A percentile compares a stretch with the other conserved stretches of the same genome.
phyloP scores from a whole-genome alignment of 1,140 invertebrate genomes.

The Nautilus pompilius region DNA sequence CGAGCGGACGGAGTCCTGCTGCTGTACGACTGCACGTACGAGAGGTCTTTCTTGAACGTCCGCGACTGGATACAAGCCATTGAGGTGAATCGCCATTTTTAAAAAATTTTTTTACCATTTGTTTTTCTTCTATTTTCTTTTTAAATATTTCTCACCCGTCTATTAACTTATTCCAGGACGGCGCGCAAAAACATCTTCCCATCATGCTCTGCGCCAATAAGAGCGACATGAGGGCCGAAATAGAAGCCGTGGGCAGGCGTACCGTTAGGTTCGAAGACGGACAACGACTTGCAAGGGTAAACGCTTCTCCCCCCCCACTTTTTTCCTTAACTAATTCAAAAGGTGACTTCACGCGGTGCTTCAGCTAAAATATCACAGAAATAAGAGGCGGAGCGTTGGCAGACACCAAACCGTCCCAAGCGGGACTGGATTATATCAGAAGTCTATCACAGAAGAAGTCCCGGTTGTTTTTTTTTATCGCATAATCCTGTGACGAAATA shows the following conservation, averaged over 20 bases:
- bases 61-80: slow-evolving; percentile 52
- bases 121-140: slow-evolving; percentile 4
- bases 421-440: no score
- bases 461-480: no score
- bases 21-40: slow-evolving; percentile 52
- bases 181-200: slow-evolving; percentile 52
- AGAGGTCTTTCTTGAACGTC: slow-evolving; percentile 51
- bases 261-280: slow-evolving; percentile 46
- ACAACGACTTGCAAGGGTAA: slow-evolving; percentile 44
- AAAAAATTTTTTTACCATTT: background rate
- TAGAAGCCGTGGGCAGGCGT: slow-evolving; percentile 33
- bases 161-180: slow-evolving; percentile 30
- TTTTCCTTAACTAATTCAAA: no score
- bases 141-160: slow-evolving; percentile 12
- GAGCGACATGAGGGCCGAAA: slow-evolving; percentile 56
- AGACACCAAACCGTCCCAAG: no score
- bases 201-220: slow-evolving; percentile 64
- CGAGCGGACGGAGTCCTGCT: slow-evolving; percentile 52
- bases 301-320: no score
- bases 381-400: no score
- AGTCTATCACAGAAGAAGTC: no score
- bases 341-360: no score
- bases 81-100: slow-evolving; percentile 28
- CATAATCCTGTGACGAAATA: no score
- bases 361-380: no score